Percentiles rank a stretch among this genome's conserved stretches.
These are phyloP conservation scores for Poeciliopsis turneri DNA, from an alignment of 2,797 vertebrate genomes.

Conservation along the genomic window DNA sequence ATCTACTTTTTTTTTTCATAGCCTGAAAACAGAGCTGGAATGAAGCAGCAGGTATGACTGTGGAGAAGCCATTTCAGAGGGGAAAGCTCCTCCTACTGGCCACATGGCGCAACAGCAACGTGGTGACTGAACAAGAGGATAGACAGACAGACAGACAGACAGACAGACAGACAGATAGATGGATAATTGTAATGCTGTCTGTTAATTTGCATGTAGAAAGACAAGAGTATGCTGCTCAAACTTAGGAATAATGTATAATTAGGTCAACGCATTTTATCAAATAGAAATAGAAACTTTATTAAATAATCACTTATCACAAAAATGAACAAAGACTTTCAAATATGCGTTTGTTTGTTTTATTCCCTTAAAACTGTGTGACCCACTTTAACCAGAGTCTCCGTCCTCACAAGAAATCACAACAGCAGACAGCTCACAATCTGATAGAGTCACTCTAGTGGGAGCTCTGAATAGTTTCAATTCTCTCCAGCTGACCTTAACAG, in stretches of 20 bases:
- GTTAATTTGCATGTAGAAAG: not conserved
- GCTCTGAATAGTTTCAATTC: conserved; percentile 19
- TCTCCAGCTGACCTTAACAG: conserved; percentile 44
- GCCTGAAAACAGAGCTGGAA: conserved; percentile 52
- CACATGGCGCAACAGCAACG: conserved; percentile 49
- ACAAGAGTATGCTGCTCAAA: not conserved
- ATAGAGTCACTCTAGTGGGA: conserved; percentile 15
- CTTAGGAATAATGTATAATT: not conserved
- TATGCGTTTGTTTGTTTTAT: not conserved
- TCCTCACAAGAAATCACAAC: conserved; percentile 15
- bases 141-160: no score
- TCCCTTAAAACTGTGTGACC: not conserved
- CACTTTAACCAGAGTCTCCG: not conserved
- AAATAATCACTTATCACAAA: not conserved
- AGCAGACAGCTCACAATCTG: conserved; percentile 8
- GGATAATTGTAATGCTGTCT: not conserved
- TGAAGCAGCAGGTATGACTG: conserved; percentile 32
- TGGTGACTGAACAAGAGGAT: not conserved
- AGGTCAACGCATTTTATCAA: not conserved
- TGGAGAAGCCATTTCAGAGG: conserved; percentile 65
- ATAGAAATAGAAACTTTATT: not conserved
- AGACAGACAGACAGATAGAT: no score
- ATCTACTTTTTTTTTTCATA: conserved; percentile 53
- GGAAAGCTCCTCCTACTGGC: conserved; percentile 78
- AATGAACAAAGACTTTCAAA: not conserved